phyloP scores from a whole-genome alignment of 2,113 vertebrate species.

The Ardeotis arabs region DNA sequence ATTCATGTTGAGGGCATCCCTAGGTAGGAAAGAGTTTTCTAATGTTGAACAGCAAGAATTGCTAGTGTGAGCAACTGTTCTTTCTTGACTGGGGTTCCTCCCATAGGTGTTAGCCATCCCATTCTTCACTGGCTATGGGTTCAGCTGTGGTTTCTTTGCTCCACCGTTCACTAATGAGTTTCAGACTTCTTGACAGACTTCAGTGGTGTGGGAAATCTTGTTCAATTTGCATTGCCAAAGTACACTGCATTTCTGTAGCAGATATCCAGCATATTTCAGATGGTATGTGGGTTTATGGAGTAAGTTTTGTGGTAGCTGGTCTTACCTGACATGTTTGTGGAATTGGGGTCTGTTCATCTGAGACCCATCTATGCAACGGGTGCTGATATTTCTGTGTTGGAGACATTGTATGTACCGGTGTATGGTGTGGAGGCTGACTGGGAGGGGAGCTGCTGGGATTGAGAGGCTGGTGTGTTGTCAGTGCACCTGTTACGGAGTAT shows the following conservation, averaged over 20 bases:
- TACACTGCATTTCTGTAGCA: background rate
- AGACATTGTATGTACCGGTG: background rate
- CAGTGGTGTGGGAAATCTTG: background rate
- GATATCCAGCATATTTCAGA: background rate
- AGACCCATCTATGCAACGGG: background rate
- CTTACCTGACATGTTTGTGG: background rate
- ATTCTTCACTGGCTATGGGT: background rate
- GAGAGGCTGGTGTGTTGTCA: background rate
- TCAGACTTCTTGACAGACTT: background rate
- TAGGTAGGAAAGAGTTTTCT: background rate
- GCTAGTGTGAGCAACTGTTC: background rate
- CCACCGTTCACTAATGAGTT: background rate
- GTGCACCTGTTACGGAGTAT: background rate
- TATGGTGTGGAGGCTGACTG: accelerated
- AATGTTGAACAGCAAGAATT: background rate
- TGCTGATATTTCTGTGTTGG: background rate
- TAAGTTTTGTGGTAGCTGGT: background rate
- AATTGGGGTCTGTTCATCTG: background rate
- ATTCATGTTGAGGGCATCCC: background rate
- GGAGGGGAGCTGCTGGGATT: background rate
- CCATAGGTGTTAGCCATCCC: background rate
- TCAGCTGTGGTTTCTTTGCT: background rate
- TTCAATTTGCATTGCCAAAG: background rate
- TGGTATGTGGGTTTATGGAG: background rate
- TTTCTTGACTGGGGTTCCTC: background rate